Conservation (phyloP, 2,888 invertebrate genomes). For the Macroteleia sp. region DNA sequence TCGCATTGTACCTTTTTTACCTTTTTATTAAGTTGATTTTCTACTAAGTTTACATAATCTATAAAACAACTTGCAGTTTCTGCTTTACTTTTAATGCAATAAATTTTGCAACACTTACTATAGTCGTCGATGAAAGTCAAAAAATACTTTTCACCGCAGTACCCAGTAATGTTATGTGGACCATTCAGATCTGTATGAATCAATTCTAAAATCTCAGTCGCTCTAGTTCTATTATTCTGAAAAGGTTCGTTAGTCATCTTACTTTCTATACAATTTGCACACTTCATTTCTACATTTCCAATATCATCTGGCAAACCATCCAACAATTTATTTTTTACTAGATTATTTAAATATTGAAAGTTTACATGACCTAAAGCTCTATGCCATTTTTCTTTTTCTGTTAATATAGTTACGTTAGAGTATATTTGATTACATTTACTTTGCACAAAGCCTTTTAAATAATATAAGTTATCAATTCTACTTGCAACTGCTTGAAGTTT, state of each 20-base stretch:
- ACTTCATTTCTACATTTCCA: slow-evolving; percentile 32
- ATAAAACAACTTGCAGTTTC: slow-evolving; percentile 36
- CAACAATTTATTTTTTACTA: slow-evolving; percentile 38
- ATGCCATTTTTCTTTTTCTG: slow-evolving; percentile 66
- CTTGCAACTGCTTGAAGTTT: background rate
- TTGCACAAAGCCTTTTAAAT: too few relatives aligned
- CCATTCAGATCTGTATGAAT: too few relatives aligned
- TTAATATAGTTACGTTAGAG: slow-evolving; percentile 29
- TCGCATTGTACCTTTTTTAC: slow-evolving; percentile 19
- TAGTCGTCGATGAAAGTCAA: slow-evolving; percentile 63
- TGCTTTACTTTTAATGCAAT: slow-evolving; percentile 51
- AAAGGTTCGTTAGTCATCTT: slow-evolving; percentile 56
- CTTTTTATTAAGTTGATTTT: slow-evolving; percentile 10
- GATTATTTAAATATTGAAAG: slow-evolving; percentile 55
- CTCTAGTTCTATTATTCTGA: too few relatives aligned
- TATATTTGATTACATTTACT: slow-evolving; percentile 18
- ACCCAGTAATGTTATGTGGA: too few relatives aligned
- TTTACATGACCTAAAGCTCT: slow-evolving; percentile 63
- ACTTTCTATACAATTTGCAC: slow-evolving; percentile 4
- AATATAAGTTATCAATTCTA: background rate
- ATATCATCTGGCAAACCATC: background rate
- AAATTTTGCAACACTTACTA: slow-evolving; percentile 46
- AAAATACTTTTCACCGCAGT: too few relatives aligned
- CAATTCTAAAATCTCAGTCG: too few relatives aligned
- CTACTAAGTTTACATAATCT: slow-evolving; percentile 15